Evolutionary conservation across 2,888 invertebrate species (phyloP).

Genomic region (Acanthosoma haemorrhoidale): DNA sequence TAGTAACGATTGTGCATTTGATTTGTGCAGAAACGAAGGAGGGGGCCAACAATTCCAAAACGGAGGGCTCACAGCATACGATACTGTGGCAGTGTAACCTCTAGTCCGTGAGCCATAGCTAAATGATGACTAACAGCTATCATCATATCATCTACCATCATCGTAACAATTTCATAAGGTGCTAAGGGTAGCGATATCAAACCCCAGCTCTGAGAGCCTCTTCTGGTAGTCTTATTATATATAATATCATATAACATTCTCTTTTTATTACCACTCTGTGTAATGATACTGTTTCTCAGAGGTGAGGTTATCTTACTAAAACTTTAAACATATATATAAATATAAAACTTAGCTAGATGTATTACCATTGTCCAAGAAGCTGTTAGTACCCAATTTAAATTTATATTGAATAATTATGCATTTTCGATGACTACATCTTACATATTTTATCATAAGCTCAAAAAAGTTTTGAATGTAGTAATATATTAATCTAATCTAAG

Average conservation of each 20-base stretch:
- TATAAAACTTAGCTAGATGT: conserved; percentile 15
- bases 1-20: too few species aligned
- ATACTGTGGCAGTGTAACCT: conserved; percentile 98
- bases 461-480: conserved; percentile 21
- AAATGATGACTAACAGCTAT: conserved; percentile 4
- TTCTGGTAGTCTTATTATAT: background rate
- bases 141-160: background rate
- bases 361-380: conserved; percentile 25
- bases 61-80: conserved; percentile 94
- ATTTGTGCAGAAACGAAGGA: conserved; percentile 77
- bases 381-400: conserved; percentile 24
- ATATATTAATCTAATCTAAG: conserved; percentile 15
- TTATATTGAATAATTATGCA: conserved; percentile 20
- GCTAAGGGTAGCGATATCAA: conserved; percentile 25
- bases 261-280: background rate
- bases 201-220: conserved; percentile 23
- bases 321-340: background rate
- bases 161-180: conserved; percentile 18
- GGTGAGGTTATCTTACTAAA: conserved; percentile 31
- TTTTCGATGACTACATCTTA: conserved; percentile 16
- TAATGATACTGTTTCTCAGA: conserved; percentile 11
- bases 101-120: conserved; percentile 50
- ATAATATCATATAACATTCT: conserved; percentile 11
- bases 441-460: conserved; percentile 30
- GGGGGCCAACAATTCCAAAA: conserved; percentile 67